Evolutionary conservation across 2,797 vertebrate genomes (phyloP), one percentile per base, ranked within the genome.

Genomic region (Tapirus indicus): DNA sequence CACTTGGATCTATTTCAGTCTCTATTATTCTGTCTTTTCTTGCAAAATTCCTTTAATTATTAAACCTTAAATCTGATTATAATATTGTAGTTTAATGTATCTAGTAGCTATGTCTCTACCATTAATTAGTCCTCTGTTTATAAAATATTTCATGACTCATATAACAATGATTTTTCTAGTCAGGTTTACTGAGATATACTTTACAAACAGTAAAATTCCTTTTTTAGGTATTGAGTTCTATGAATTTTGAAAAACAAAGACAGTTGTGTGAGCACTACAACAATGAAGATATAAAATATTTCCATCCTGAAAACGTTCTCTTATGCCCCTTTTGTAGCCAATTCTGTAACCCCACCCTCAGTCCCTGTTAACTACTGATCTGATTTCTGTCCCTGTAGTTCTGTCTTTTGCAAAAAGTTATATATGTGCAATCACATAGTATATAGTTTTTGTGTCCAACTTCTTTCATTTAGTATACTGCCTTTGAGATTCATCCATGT

Each of bases 111-210:
- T 9, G 11, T 35, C 14, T 83, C 35, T 84, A 72, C 16, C 32
- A 71, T 72, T 25, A 88, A 75, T 60, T 27, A 69, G 11, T 72
- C 27, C 75, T 82, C n/a, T 84, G 47, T 47, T 88, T 88, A 85
- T n/a, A 92, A 96, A 60, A 66, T 90, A 87, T 62, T 90, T 94
- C 52, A 54, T 68, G 64, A 35, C 52, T 72, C 47, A 4, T 54
- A 52, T 77, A 54, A 71, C 25, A 79, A 6, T 72, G 62, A 72
- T 82, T 85, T 82, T 75, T 75, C 72, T 64, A 71, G 56, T 82
- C 23, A 52, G 32, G 17, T 85, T 91, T 86, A 69, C n/a, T 93
- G 29, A 91, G 32, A 27, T 83, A 74, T 27, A 83, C 7, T 90
- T 47, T 74, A 47, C 7, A 52, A 56, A 62, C 2, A 64, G 68